Conservation (phyloP, 2,888 invertebrate genomes). For the Pyrocoelia pectoralis region DNA sequence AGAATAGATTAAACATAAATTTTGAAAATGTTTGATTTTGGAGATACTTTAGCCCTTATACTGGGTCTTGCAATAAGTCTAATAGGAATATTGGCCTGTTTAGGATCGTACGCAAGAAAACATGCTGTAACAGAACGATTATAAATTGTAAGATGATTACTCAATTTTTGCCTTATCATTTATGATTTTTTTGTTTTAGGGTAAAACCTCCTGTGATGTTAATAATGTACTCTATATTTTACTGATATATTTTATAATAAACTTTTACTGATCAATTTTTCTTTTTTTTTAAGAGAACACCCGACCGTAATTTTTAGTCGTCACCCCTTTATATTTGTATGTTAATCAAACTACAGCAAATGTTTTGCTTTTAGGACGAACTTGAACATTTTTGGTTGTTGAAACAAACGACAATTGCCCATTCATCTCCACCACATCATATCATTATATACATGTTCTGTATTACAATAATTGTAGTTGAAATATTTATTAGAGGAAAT, state of each 20-base stretch:
- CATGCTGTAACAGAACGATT: constrained; percentile 60
- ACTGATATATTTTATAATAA: background rate
- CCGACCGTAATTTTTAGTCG: too few species aligned
- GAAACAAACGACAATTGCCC: too few species aligned
- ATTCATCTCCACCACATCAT: too few species aligned
- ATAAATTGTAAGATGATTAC: constrained; percentile 17
- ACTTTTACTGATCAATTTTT: background rate
- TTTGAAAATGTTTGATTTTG: constrained; percentile 66
- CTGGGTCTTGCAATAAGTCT: constrained; percentile 68
- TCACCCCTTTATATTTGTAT: too few species aligned
- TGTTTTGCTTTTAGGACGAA: too few species aligned
- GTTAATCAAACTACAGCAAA: too few species aligned
- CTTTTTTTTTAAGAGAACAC: background rate
- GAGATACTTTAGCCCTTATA: constrained; percentile 72
- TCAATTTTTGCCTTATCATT: background rate
- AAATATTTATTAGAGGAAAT: too few species aligned
- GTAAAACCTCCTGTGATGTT: too few species aligned
- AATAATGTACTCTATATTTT: too few species aligned
- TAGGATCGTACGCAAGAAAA: constrained; percentile 74
- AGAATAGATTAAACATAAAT: background rate
- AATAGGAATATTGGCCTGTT: constrained; percentile 70
- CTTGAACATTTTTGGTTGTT: too few species aligned
- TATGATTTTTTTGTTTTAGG: background rate
- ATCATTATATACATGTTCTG: too few species aligned
- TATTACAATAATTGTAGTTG: too few species aligned